phyloP scores from a whole-genome alignment of 2,113 vertebrate species.

The Ageneiosus marmoratus region DNA sequence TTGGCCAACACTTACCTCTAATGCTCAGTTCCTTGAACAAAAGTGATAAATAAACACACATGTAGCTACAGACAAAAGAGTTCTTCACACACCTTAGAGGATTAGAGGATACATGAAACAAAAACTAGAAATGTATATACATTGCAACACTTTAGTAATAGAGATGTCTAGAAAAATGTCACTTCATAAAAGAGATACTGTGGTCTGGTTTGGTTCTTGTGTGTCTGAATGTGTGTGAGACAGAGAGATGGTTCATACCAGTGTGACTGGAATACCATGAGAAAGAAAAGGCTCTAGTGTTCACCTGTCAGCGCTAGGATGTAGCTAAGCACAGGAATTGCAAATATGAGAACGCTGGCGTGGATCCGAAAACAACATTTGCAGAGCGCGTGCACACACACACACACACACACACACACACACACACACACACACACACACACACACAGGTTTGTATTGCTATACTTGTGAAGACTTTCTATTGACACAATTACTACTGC shows the following conservation, averaged over 20 bases:
- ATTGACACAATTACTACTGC: too few species aligned
- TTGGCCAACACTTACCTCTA: neutral
- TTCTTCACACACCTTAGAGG: neutral
- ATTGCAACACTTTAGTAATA: neutral
- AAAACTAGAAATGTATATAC: neutral
- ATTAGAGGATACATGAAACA: neutral
- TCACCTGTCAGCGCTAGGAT: neutral
- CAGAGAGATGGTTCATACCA: neutral
- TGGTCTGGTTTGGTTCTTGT: neutral
- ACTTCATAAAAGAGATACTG: neutral
- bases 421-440: conserved; percentile 7
- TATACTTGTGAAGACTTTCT: too few species aligned
- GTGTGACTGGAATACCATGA: conserved; percentile 4
- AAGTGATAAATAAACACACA: neutral
- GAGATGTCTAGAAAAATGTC: neutral
- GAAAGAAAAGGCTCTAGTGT: conserved; percentile 4
- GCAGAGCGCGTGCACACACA: neutral
- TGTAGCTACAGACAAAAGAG: neutral
- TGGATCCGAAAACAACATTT: neutral
- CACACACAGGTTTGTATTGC: too few species aligned
- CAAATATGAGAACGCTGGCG: conserved; percentile 14
- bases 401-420: neutral
- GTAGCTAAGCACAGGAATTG: conserved; percentile 2
- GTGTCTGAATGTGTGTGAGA: neutral
- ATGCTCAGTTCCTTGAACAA: neutral